Conservation (phyloP, 2,888 invertebrate species). For the Ophraella communa region DNA sequence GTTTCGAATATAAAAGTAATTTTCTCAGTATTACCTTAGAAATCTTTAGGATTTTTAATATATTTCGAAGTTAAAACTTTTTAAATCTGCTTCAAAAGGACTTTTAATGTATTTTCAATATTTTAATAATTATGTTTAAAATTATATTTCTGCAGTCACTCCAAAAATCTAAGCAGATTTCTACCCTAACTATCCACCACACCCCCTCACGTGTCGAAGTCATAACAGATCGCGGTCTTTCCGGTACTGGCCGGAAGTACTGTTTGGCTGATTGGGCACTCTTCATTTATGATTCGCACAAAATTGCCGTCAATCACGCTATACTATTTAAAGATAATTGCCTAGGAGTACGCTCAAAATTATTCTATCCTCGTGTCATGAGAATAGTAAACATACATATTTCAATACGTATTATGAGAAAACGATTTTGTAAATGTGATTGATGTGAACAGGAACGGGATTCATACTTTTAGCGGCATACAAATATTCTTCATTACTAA, state of each 20-base stretch:
- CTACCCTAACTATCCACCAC: slow-evolving; percentile 15
- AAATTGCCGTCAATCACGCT: slow-evolving; percentile 57
- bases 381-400: slow-evolving; percentile 46
- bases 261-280: slow-evolving; percentile 57
- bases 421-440: slow-evolving; percentile 54
- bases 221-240: slow-evolving; percentile 50
- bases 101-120: too few species aligned
- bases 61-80: too few species aligned
- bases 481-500: too few species aligned
- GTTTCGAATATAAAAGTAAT: too few species aligned
- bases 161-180: slow-evolving; percentile 21
- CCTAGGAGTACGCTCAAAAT: slow-evolving; percentile 46
- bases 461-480: too few species aligned
- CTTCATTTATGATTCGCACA: slow-evolving; percentile 48
- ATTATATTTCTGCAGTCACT: too few species aligned
- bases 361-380: slow-evolving; percentile 10
- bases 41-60: too few species aligned
- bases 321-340: slow-evolving; percentile 55
- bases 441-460: slow-evolving; percentile 32
- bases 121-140: too few species aligned
- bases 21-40: too few species aligned
- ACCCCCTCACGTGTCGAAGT: slow-evolving; percentile 42
- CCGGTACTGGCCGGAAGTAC: slow-evolving; percentile 53
- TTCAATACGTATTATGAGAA: slow-evolving; percentile 52
- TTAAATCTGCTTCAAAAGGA: too few species aligned